phyloP scores from a whole-genome alignment of 2,113 vertebrate species.

The Theropithecus gelada region DNA sequence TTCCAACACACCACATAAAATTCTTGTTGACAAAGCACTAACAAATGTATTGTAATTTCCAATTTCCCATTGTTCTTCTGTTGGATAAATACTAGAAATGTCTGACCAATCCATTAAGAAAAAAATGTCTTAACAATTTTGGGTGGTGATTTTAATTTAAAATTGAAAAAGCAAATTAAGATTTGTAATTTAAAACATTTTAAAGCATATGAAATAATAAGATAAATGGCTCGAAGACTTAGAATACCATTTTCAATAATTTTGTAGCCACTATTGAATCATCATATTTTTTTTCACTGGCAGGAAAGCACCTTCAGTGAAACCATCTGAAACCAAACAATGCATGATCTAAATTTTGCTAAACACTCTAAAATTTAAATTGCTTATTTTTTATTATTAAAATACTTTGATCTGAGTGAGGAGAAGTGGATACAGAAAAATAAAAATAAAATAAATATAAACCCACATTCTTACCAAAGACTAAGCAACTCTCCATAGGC shows the following conservation, averaged over 20 bases:
- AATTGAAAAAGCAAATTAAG: conserved; percentile 61
- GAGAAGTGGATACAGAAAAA: not conserved
- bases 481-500: not conserved
- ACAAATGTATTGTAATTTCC: not conserved
- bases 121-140: not conserved
- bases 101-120: conserved; percentile 31
- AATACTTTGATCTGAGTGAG: conserved; percentile 30
- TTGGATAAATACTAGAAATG: not conserved
- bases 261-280: conserved; percentile 59
- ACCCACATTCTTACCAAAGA: not conserved
- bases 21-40: not conserved
- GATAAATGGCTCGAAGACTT: conserved; percentile 47
- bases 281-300: conserved; percentile 62
- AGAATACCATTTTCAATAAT: conserved; percentile 39
- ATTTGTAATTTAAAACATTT: conserved; percentile 61
- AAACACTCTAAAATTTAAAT: conserved; percentile 59
- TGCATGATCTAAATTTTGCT: conserved; percentile 61
- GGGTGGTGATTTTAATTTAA: conserved; percentile 56
- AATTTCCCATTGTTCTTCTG: not conserved
- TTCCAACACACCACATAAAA: not conserved
- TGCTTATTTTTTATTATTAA: conserved; percentile 63
- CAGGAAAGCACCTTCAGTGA: conserved; percentile 39
- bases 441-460: conserved; percentile 26
- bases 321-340: conserved; percentile 65
- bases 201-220: conserved; percentile 36